Percentiles rank a stretch among this genome's conserved stretches.
Evolutionary conservation across 1,140 invertebrate species (phyloP).

Genomic region (Scaptomyza hsui): DNA sequence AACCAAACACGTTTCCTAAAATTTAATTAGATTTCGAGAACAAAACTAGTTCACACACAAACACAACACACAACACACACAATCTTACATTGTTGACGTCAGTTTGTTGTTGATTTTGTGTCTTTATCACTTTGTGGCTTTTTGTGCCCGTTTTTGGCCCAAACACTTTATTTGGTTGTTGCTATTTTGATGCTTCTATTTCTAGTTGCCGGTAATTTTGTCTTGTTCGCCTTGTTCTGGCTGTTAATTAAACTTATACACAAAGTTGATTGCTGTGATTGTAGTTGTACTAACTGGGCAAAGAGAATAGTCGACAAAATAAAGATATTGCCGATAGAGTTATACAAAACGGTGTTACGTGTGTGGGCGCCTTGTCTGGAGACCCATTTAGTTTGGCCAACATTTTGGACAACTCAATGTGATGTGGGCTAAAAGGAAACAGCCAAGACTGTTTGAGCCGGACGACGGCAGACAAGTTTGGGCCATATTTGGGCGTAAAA

Average conservation of each 20-base stretch:
- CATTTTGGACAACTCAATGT: constrained; percentile 62
- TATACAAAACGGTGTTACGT: constrained; percentile 24
- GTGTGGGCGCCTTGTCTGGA: constrained; percentile 58
- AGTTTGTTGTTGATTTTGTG: constrained; percentile 28
- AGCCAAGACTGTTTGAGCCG: constrained; percentile 27
- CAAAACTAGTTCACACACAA: constrained; percentile 72
- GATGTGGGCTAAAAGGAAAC: constrained; percentile 79
- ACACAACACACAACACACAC: constrained; percentile 15
- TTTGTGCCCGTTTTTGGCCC: constrained; percentile 24
- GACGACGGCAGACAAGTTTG: neutral
- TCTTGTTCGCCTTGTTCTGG: constrained; percentile 55
- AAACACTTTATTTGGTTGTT: constrained; percentile 28
- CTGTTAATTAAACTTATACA: constrained; percentile 73
- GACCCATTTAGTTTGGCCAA: constrained; percentile 55
- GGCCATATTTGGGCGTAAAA: constrained; percentile 76
- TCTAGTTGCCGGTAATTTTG: constrained; percentile 40
- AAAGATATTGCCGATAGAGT: constrained; percentile 9
- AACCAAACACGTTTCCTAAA: constrained; percentile 64
- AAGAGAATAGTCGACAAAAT: neutral
- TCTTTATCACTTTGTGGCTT: constrained; percentile 46
- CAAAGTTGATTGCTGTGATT: constrained; percentile 20
- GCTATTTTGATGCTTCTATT: constrained; percentile 40
- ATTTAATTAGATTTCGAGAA: constrained; percentile 75
- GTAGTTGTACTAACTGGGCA: constrained; percentile 14
- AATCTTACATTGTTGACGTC: constrained; percentile 27